Base-by-base conservation (phyloP, 2,113 vertebrate genomes). In the Meleagris gallopavo region DNA sequence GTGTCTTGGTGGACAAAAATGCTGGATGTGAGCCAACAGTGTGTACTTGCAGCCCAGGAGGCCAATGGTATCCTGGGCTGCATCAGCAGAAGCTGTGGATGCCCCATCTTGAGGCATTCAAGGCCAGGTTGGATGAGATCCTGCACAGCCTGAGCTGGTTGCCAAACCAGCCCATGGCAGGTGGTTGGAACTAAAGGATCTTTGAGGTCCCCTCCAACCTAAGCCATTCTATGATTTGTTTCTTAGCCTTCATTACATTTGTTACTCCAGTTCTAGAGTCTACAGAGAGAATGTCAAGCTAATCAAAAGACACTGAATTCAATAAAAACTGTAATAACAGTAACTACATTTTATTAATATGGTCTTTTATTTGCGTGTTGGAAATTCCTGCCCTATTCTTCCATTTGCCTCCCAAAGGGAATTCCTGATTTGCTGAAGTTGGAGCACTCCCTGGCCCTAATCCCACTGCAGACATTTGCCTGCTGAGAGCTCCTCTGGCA, bases 271-370 rank as follows among this genome's bases (percentile, higher is more conserved):
- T 74, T 21, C 77, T 75, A 0, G 1, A 75, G 46, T 48, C 77
- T n/a, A 17, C 8, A 34, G 46, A 89, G 24, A 32, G 79, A 76
- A 89, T 11, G 25, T 13, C 64, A 74, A 89, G 72, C 84, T 93
- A 83, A 88, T 61, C 41, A 77, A 89, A 91, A 65, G 19, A 34
- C 64, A n/a, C 61, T 21, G 22, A 41, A 74, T 38, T 71, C 71
- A 89, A 64, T 34, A 57, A 81, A 93, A 95, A 92, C 22, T 43
- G 50, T 36, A 73, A 20, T 36, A 45, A 76, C n/a, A 22, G 55
- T 80, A n/a, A 43, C 91, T 81, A 84, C 43, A 69, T 87, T 12
- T n/a, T 32, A n/a, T 58, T 58, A n/a, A 58, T 9, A 19, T 58
- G 38, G 34, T 22, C 41, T 12, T 57, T 86, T 61, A 72, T 75